Base-by-base conservation (phyloP, 1,140 invertebrate genomes). In the Druon quercuslanigerum region DNA sequence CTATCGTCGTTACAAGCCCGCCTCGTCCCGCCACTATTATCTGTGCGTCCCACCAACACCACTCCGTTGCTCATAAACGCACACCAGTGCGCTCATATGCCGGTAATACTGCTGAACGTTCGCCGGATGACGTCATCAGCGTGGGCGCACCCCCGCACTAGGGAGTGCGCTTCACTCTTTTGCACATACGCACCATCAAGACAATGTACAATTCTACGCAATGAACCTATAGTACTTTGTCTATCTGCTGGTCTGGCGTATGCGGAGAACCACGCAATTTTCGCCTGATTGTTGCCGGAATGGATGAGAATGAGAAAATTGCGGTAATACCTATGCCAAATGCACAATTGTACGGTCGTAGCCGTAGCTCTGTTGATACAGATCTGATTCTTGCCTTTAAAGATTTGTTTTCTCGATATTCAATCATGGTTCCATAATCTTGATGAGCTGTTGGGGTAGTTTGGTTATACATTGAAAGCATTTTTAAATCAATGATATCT, bases 61-160 rank as follows among this genome's bases (percentile, higher is more conserved):
- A 80, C 80, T 54, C 54, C 60, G 20, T 54, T 71, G 73, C 80
- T 66, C 73, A 76, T 46, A 72, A 72, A 72, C 71, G 60, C 81
- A 85, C 80, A 84, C 86, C 76, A 82, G 83, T 77, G 79, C 79
- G 80, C 77, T 77, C 78, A 87, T 85, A n/a, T 84, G 80, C 73
- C 81, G 83, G 83, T 88, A 86, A 87, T 84, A 79, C 85, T 82
- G 86, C 82, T 83, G n/a, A 84, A 87, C 87, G 87, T 88, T 88
- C 86, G 87, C 86, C 83, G 80, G 82, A 73, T 90, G 88, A 89
- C 88, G 88, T 90, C 88, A 90, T 71, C 79, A 54, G 87, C 85
- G 88, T 88, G 87, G 88, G 88, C 87, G 88, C 87, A 88, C 87
- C 86, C 88, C 88, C 87, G 79, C 87, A 81, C 79, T 74, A 84